A percentile compares a stretch with the other conserved stretches of the same genome.
phyloP scores from a whole-genome alignment of 1,140 invertebrate species.

The Drosophila neocordata region DNA sequence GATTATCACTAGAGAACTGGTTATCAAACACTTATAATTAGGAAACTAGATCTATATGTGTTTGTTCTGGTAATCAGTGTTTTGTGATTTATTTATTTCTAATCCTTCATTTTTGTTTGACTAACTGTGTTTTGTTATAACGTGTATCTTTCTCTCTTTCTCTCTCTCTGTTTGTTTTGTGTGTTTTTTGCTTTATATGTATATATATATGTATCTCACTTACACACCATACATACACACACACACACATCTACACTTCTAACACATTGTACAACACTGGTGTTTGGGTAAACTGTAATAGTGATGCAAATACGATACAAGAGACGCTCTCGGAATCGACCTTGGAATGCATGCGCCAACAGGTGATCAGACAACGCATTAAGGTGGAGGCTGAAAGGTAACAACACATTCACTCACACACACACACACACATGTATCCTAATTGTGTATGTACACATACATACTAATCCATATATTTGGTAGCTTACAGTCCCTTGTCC shows the following conservation, averaged over 20 bases:
- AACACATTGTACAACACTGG: constrained; percentile 79
- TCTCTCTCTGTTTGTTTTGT: constrained; percentile 56
- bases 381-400: constrained; percentile 89
- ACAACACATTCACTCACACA: constrained; percentile 46
- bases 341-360: constrained; percentile 88
- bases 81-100: neutral
- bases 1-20: neutral
- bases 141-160: constrained; percentile 36
- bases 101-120: constrained; percentile 4
- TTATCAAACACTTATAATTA: too few relatives aligned
- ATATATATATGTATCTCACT: constrained; percentile 36
- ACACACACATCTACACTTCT: constrained; percentile 29
- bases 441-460: neutral
- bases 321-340: constrained; percentile 87
- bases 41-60: too few relatives aligned
- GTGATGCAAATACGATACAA: constrained; percentile 23
- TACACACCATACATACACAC: constrained; percentile 36
- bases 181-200: constrained; percentile 31
- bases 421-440: neutral
- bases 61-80: too few relatives aligned
- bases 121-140: constrained; percentile 20
- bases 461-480: neutral
- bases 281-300: constrained; percentile 67
- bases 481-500: neutral
- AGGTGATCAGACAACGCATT: constrained; percentile 88